Percentiles rank a stretch among this genome's conserved stretches.
phyloP scores from a whole-genome alignment of 2,888 invertebrate genomes.

The Drosophila anomelani region DNA sequence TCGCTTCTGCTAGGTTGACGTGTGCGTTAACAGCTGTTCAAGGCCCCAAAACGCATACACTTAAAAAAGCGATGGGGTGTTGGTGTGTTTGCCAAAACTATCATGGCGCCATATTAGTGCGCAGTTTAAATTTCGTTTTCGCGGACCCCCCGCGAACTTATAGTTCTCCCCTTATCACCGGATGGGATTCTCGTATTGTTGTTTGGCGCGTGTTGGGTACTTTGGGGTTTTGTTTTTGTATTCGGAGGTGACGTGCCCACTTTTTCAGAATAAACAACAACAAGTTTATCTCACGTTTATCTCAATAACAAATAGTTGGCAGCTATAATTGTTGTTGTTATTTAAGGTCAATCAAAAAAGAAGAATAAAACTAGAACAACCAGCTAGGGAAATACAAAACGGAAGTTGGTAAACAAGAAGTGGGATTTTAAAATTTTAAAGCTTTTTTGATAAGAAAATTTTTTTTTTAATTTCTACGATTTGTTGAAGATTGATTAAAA shows the following conservation, averaged over 20 bases:
- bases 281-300: slow-evolving; percentile 52
- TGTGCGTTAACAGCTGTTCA: slow-evolving; percentile 65
- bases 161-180: slow-evolving; percentile 42
- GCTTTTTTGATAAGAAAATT: background rate
- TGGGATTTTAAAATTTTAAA: background rate
- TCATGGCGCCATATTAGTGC: slow-evolving; percentile 53
- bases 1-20: slow-evolving; percentile 26
- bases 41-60: slow-evolving; percentile 48
- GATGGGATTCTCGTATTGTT: slow-evolving; percentile 45
- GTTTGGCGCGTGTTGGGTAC: slow-evolving; percentile 50
- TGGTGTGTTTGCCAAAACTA: slow-evolving; percentile 24
- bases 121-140: slow-evolving; percentile 46
- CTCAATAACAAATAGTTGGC: slow-evolving; percentile 68
- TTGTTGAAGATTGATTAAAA: too few species aligned
- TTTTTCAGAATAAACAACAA: slow-evolving; percentile 54
- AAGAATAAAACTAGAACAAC: slow-evolving; percentile 10
- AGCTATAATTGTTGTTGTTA: slow-evolving; percentile 31
- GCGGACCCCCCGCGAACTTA: slow-evolving; percentile 32
- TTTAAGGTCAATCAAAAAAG: slow-evolving; percentile 29
- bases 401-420: slow-evolving; percentile 16
- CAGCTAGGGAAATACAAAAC: slow-evolving; percentile 16
- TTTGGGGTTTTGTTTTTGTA: slow-evolving; percentile 15
- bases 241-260: slow-evolving; percentile 64
- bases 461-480: too few species aligned
- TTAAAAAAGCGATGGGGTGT: background rate